Base-by-base conservation (phyloP, 2,888 invertebrate species). In the Synergus umbraculus region DNA sequence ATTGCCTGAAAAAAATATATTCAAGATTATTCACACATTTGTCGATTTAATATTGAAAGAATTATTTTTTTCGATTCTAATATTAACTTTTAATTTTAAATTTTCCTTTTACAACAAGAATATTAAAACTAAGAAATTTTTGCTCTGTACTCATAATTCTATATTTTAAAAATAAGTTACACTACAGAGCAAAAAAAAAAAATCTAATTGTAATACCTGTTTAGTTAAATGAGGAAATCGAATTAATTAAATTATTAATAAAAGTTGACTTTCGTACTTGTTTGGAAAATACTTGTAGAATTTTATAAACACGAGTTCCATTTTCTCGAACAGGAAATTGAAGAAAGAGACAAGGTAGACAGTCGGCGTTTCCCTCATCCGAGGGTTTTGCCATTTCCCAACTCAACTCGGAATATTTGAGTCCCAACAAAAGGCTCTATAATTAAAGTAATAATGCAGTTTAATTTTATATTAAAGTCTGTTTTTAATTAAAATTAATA, bases 381-480 rank as follows among this genome's bases (percentile, higher is more conserved):
- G 97, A 96, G 0, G 97, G 96, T 88, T 97, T 95, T 0, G 97
- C 97, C 92, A 96, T 96, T 91, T 98, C 98, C 98, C 98, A 98
- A 18, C 97, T 97, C 84, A 98, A 93, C 89, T 98, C 97, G 88
- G 97, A 97, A 89, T 97, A 98, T 67, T 96, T 95, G 73, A 98
- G 93, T 41, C 98, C 97, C 76, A 98, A 93, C 60, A 98, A 93
- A 67, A 98, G 94, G 82, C 96, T 96, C 98, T 98, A 92, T 12
- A 65, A 10, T 76, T 5, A 80, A 77, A 63, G 29, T 54, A 49
- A 78, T 18, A 37, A 69, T 60, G 1, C n/a, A 60, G 18, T 66
- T 67, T 22, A 67, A 69, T 54, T 29, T 2, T 37, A 37, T 2
- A 37, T 37, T 0, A 37, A 37, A 4, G 4, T 37, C 5, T 5